phyloP scores from a whole-genome alignment of 2,113 vertebrate species.

The Verasper variegatus region DNA sequence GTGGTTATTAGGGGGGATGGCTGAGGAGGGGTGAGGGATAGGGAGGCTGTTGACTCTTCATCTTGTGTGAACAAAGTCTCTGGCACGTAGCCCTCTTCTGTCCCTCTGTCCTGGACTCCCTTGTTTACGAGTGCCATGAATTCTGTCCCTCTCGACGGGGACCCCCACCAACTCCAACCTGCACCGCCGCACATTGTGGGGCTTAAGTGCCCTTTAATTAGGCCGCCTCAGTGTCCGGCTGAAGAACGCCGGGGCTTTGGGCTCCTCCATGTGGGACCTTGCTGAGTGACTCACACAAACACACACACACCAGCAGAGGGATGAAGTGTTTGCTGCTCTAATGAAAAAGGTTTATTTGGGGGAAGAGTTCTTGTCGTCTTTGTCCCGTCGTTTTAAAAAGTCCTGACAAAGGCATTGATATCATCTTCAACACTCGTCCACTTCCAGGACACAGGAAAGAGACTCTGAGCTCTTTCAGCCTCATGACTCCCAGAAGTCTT shows the following conservation, averaged over 20 bases:
- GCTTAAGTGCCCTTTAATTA: constrained; percentile 89
- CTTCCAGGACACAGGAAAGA: constrained; percentile 76
- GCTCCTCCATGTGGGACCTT: constrained; percentile 67
- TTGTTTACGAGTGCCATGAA: constrained; percentile 85
- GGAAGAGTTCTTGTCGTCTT: constrained; percentile 69
- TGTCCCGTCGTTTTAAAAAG: constrained; percentile 75
- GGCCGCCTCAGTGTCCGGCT: constrained; percentile 82
- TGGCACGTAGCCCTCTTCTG: constrained; percentile 76
- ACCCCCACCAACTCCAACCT: constrained; percentile 78
- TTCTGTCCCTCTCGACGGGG: constrained; percentile 70
- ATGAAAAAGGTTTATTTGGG: constrained; percentile 83
- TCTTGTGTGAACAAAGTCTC: constrained; percentile 86
- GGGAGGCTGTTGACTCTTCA: constrained; percentile 87
- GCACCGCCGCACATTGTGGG: constrained; percentile 79
- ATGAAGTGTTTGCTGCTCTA: constrained; percentile 83
- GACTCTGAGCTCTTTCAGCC: constrained; percentile 33
- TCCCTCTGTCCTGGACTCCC: constrained; percentile 72
- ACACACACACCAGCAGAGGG: constrained; percentile 47
- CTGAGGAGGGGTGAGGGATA: constrained; percentile 76
- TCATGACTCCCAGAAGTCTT: constrained; percentile 30
- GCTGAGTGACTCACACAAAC: constrained; percentile 52
- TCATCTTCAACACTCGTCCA: constrained; percentile 78
- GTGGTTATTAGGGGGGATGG: constrained; percentile 80
- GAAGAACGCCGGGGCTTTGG: constrained; percentile 73
- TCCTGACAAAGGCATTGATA: constrained; percentile 76